Evolutionary conservation across 2,797 vertebrate genomes (phyloP).

Genomic region (Crocidura indochinensis): DNA sequence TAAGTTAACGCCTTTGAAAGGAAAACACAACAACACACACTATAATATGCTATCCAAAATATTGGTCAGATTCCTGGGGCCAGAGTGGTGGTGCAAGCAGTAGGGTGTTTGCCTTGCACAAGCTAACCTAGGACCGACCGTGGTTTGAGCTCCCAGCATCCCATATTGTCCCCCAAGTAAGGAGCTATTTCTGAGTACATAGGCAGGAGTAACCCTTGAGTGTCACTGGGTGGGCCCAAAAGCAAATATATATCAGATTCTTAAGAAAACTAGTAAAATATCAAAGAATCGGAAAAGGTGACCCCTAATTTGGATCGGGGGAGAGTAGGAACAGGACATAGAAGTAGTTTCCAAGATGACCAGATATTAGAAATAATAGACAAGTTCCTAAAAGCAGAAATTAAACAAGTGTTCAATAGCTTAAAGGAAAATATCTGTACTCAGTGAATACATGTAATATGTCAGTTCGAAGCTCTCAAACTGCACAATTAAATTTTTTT

Average conservation of each 20-base stretch:
- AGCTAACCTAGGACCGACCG: no score
- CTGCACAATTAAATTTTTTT: no score
- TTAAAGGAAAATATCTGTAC: background rate
- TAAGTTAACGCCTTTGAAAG: background rate
- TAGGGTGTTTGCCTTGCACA: no score
- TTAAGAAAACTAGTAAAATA: conserved; percentile 44
- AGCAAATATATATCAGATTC: background rate
- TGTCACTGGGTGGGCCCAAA: no score
- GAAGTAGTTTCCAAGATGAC: no score
- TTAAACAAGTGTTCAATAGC: conserved; percentile 3
- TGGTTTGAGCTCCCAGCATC: no score
- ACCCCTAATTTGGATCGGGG: background rate
- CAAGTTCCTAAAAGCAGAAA: background rate
- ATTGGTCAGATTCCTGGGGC: background rate
- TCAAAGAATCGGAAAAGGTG: conserved; percentile 29
- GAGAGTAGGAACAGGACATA: background rate
- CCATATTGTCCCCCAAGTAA: no score
- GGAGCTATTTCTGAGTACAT: no score
- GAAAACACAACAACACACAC: background rate
- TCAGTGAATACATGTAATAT: background rate
- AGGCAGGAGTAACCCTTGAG: no score
- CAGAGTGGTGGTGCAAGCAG: no score
- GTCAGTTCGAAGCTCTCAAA: no score
- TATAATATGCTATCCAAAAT: background rate
- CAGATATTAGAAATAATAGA: no score